These are phyloP conservation scores for Drosophila pseudoananassae DNA, from an alignment of 1,140 invertebrate genomes.

Conservation along the genomic window DNA sequence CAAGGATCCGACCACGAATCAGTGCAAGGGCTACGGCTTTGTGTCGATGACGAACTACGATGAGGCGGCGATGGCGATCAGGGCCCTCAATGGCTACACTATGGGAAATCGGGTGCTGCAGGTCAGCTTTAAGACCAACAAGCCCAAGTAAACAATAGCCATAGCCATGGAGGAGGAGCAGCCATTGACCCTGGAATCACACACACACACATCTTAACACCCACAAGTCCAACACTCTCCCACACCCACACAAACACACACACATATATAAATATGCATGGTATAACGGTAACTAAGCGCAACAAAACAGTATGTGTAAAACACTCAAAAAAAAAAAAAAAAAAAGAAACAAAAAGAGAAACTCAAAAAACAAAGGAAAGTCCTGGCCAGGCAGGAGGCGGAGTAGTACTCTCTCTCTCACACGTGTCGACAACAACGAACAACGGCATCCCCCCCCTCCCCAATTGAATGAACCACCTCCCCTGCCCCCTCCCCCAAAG, in stretches of 20 bases:
- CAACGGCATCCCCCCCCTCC: constrained; percentile 16
- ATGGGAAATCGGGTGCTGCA: constrained; percentile 98
- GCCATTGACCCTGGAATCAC: constrained; percentile 14
- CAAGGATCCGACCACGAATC: constrained; percentile 98
- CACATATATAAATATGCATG: constrained; percentile 81
- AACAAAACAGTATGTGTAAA: constrained; percentile 72
- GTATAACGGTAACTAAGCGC: constrained; percentile 76
- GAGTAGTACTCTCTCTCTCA: constrained; percentile 24
- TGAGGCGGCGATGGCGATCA: constrained; percentile 98
- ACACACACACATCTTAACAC: constrained; percentile 30
- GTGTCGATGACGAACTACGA: constrained; percentile 99
- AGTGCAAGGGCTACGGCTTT: constrained; percentile 99
- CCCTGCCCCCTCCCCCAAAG: not conserved
- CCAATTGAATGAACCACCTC: not conserved
- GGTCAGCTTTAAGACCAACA: constrained; percentile 99
- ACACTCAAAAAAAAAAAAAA: constrained; percentile 55
- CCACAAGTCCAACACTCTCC: constrained; percentile 15
- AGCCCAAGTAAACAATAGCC: constrained; percentile 88
- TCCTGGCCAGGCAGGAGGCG: not conserved
- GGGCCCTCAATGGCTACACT: constrained; percentile 98
- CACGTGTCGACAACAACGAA: constrained; percentile 64
- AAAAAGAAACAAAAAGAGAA: constrained; percentile 15
- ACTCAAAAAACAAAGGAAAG: constrained; percentile 3
- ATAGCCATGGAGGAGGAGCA: constrained; percentile 15
- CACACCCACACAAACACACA: constrained; percentile 21